phyloP scores from a whole-genome alignment of 2,888 invertebrate species.

The Euproctis similis region DNA sequence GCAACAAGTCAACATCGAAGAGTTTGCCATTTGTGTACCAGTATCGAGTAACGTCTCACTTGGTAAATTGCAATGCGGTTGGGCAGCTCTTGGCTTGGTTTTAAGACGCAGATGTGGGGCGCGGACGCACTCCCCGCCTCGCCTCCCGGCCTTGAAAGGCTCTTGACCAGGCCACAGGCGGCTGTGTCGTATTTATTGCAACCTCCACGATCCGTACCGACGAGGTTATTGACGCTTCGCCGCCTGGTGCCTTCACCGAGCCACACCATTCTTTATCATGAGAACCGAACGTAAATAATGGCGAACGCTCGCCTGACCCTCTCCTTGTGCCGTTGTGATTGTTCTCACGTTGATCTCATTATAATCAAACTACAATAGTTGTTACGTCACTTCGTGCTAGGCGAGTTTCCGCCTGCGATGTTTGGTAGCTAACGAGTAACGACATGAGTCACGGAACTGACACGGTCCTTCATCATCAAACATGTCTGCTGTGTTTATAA shows the following conservation, averaged over 20 bases:
- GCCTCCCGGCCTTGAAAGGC: constrained; percentile 74
- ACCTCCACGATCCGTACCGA: constrained; percentile 70
- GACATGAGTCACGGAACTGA: constrained; percentile 67
- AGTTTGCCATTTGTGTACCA: constrained; percentile 16
- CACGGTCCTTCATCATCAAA: constrained; percentile 54
- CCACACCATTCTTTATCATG: constrained; percentile 50
- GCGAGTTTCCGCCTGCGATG: constrained; percentile 69
- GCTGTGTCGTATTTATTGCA: constrained; percentile 74
- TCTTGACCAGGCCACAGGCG: constrained; percentile 72
- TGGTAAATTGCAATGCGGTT: constrained; percentile 57
- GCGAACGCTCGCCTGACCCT: constrained; percentile 38
- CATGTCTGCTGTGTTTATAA: no score
- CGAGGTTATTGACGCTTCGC: constrained; percentile 72
- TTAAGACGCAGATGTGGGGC: constrained; percentile 63
- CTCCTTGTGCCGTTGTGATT: constrained; percentile 60
- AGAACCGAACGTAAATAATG: constrained; percentile 42
- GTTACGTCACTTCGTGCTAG: constrained; percentile 68
- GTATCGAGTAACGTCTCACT: constrained; percentile 33
- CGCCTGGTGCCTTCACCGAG: constrained; percentile 38
- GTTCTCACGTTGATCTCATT: constrained; percentile 69
- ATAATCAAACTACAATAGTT: constrained; percentile 69
- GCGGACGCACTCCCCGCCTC: constrained; percentile 64
- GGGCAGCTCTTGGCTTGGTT: constrained; percentile 47
- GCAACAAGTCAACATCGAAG: constrained; percentile 22
- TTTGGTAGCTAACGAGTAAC: constrained; percentile 66